Percentiles rank a stretch among this genome's conserved stretches.
These are phyloP conservation scores for Ceratosolen fusciceps DNA, from an alignment of 1,140 invertebrate genomes.

Conservation along the genomic window DNA sequence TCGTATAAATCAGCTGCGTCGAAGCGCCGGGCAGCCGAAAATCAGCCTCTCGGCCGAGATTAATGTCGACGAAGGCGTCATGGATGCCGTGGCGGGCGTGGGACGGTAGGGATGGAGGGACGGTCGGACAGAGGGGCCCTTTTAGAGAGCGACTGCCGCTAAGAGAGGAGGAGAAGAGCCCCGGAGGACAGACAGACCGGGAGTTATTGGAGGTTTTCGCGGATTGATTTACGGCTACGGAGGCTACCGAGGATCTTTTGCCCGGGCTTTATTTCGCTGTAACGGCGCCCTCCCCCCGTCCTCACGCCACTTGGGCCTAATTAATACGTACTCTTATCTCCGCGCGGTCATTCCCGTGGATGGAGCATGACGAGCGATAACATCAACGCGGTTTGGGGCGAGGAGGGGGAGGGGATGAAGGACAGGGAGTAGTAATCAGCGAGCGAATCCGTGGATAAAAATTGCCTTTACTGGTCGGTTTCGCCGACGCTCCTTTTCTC, in stretches of 20 bases:
- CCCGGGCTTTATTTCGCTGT: slow-evolving; percentile 34
- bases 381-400: neutral
- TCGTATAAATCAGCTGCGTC: neutral
- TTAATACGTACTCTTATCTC: slow-evolving; percentile 40
- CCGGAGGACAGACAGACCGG: too few relatives aligned
- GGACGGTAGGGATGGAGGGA: too few relatives aligned
- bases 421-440: neutral
- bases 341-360: slow-evolving; percentile 13
- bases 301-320: too few relatives aligned
- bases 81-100: neutral
- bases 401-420: neutral
- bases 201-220: slow-evolving; percentile 25
- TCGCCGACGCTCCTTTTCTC: too few relatives aligned
- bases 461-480: too few relatives aligned
- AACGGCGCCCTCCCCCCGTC: too few relatives aligned
- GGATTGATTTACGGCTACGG: slow-evolving; percentile 32
- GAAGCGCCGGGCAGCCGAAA: slow-evolving; percentile 35
- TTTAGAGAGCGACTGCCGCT: too few relatives aligned
- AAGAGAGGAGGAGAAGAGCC: too few relatives aligned
- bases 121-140: too few relatives aligned
- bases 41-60: slow-evolving; percentile 41
- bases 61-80: slow-evolving; percentile 22
- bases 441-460: too few relatives aligned
- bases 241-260: neutral
- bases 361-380: slow-evolving; percentile 29